Evolutionary conservation across 2,888 invertebrate species (phyloP).

Genomic region (Antheraea yamamai): DNA sequence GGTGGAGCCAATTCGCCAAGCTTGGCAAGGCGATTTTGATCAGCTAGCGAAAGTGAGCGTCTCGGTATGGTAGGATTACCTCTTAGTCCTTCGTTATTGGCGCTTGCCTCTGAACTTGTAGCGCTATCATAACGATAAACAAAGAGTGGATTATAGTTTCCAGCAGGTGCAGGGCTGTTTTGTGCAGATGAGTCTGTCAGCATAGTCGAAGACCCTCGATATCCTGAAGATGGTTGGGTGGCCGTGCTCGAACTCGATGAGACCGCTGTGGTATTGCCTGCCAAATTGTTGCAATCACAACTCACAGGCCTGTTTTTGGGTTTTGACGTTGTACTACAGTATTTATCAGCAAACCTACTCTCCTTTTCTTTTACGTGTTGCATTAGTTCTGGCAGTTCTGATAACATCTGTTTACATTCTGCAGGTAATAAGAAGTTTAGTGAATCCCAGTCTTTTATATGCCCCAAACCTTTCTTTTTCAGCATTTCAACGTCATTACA

Average conservation of each 20-base stretch:
- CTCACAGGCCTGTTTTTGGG: constrained; percentile 83
- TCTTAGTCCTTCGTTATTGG: constrained; percentile 78
- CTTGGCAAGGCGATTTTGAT: constrained; percentile 70
- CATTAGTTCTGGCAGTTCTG: constrained; percentile 90
- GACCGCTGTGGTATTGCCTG: constrained; percentile 80
- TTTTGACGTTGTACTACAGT: constrained; percentile 73
- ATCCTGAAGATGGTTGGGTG: constrained; percentile 93
- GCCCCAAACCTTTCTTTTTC: constrained; percentile 90
- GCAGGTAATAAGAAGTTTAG: constrained; percentile 92
- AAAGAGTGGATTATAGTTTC: constrained; percentile 87
- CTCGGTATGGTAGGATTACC: constrained; percentile 84
- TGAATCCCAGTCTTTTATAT: constrained; percentile 97
- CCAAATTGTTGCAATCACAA: constrained; percentile 82
- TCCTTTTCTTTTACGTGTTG: constrained; percentile 84
- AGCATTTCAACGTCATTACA: constrained; percentile 91
- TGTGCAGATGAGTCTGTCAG: constrained; percentile 89
- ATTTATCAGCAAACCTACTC: constrained; percentile 65
- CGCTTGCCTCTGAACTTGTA: constrained; percentile 87
- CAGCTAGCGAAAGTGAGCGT: constrained; percentile 85
- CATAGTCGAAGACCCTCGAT: constrained; percentile 92
- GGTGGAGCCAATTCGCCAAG: constrained; percentile 84
- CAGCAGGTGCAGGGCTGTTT: constrained; percentile 83
- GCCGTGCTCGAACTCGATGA: constrained; percentile 87
- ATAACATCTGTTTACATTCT: constrained; percentile 90
- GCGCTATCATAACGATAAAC: constrained; percentile 92